Evolutionary conservation across 2,797 vertebrate species (phyloP).

Genomic region (Tokudaia muenninki): DNA sequence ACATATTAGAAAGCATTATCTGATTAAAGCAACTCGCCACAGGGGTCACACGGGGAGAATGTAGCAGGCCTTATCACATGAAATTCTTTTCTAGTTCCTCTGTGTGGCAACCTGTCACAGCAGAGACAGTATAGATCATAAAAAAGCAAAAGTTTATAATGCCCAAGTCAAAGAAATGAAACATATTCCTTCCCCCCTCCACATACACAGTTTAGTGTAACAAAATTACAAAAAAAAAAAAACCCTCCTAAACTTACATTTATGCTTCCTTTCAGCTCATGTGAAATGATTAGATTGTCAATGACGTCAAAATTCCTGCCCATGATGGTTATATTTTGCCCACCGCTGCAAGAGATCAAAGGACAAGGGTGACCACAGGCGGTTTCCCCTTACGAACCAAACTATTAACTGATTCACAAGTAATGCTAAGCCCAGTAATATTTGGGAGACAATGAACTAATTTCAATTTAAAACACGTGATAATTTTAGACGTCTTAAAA

Average conservation of each 20-base stretch:
- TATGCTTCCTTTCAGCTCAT: slow-evolving; percentile 84
- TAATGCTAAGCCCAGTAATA: neutral
- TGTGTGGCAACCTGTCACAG: neutral
- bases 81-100: neutral
- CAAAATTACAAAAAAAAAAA: neutral
- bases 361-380: neutral
- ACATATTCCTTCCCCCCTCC: neutral
- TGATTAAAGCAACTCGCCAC: slow-evolving; percentile 10
- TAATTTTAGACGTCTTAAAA: slow-evolving; percentile 43
- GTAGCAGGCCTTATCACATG: neutral
- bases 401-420: slow-evolving; percentile 22
- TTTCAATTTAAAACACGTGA: slow-evolving; percentile 65
- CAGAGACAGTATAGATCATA: neutral
- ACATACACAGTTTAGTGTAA: neutral
- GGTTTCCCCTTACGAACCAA: slow-evolving; percentile 30
- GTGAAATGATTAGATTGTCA: slow-evolving; percentile 89
- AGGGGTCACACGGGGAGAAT: neutral
- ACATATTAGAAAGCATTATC: neutral
- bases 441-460: slow-evolving; percentile 53
- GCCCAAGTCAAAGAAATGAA: slow-evolving; percentile 4
- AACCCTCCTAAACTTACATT: slow-evolving; percentile 84
- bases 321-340: slow-evolving; percentile 89
- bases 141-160: neutral
- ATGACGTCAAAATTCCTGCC: slow-evolving; percentile 92
- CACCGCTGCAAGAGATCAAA: slow-evolving; percentile 89